Conservation (phyloP, 2,888 invertebrate species). For the Clistopyga incitator region DNA sequence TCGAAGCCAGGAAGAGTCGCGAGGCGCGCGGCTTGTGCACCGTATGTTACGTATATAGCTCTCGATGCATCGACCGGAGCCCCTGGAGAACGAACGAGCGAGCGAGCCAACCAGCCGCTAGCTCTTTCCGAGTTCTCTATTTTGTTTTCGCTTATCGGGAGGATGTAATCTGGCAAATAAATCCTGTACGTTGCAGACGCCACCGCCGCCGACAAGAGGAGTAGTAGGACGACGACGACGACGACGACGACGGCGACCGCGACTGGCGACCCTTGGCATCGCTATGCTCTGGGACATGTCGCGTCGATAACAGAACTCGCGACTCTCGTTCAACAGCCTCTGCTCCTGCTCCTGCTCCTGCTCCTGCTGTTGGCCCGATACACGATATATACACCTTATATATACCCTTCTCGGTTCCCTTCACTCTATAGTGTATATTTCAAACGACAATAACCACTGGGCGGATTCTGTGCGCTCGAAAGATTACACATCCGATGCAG, state of each 20-base stretch:
- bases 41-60: constrained; percentile 27
- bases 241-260: constrained; percentile 58
- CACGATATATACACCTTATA: constrained; percentile 61
- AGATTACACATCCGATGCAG: constrained; percentile 44
- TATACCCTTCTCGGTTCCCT: not conserved
- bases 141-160: constrained; percentile 78
- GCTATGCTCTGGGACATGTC: constrained; percentile 69
- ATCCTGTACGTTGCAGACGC: constrained; percentile 77
- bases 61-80: constrained; percentile 58
- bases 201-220: constrained; percentile 46
- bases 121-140: constrained; percentile 69
- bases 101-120: constrained; percentile 41
- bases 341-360: constrained; percentile 47
- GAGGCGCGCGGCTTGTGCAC: constrained; percentile 17
- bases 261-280: constrained; percentile 69
- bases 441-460: constrained; percentile 55
- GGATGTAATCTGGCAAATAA: constrained; percentile 78
- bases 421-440: constrained; percentile 46
- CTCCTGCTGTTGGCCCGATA: constrained; percentile 36
- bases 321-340: constrained; percentile 30
- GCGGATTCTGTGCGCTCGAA: constrained; percentile 32
- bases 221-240: constrained; percentile 45
- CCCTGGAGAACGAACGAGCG: constrained; percentile 62
- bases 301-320: constrained; percentile 76
- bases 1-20: constrained; percentile 68